Conservation (phyloP, 2,797 vertebrate species). For the Spatula clypeata region DNA sequence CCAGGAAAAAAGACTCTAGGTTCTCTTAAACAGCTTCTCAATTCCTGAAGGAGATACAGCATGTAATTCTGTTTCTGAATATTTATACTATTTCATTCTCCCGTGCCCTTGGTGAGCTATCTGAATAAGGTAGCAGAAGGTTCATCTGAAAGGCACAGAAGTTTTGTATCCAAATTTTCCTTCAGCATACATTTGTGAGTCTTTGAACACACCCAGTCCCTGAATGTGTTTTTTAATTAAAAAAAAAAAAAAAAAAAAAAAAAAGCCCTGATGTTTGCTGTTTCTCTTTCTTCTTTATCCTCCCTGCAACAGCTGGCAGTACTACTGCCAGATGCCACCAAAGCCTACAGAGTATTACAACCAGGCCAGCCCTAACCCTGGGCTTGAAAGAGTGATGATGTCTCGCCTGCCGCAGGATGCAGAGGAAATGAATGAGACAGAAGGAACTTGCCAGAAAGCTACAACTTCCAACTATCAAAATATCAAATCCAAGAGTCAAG, state of each 20-base stretch:
- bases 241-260: too few species aligned
- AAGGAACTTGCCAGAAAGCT: slow-evolving; percentile 43
- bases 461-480: slow-evolving; percentile 3
- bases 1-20: not conserved
- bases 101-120: not conserved
- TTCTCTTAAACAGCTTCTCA: not conserved
- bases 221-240: too few species aligned
- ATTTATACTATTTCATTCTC: not conserved
- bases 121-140: not conserved
- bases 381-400: slow-evolving; percentile 30
- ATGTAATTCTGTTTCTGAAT: not conserved
- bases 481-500: slow-evolving; percentile 19
- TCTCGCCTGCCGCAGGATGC: slow-evolving; percentile 31
- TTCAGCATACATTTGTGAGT: not conserved
- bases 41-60: not conserved
- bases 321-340: slow-evolving; percentile 57
- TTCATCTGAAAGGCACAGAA: not conserved
- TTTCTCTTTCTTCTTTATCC: slow-evolving; percentile 42
- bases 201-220: not conserved
- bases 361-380: slow-evolving; percentile 26
- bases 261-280: not conserved
- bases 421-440: slow-evolving; percentile 36
- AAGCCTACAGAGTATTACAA: slow-evolving; percentile 32
- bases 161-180: not conserved
- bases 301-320: slow-evolving; percentile 51